Conservation (phyloP, 2,113 vertebrate species). For the Tiliqua scincoides region DNA sequence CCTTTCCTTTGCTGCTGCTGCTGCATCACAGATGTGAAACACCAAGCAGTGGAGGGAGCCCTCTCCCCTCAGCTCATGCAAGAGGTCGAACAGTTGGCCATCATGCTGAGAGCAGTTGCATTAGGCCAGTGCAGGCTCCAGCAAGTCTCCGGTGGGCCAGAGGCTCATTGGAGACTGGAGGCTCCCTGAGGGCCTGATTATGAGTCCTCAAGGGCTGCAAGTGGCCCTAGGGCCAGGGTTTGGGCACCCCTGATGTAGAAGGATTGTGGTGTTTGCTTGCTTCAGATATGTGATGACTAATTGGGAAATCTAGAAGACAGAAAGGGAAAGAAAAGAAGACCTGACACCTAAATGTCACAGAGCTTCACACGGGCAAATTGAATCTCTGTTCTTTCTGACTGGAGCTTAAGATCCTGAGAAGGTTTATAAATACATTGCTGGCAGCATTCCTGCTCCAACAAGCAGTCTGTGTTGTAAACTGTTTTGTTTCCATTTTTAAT, state of each 20-base stretch:
- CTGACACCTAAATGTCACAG: rapidly evolving
- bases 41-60: too few species aligned
- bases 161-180: too few species aligned
- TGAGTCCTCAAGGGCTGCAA: too few species aligned
- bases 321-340: not conserved
- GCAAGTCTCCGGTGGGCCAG: too few species aligned
- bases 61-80: too few species aligned
- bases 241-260: not conserved
- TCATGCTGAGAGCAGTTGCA: too few species aligned
- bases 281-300: slow-evolving; percentile 20
- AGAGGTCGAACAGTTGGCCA: too few species aligned
- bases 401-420: slow-evolving; percentile 19
- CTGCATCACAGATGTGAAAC: too few species aligned
- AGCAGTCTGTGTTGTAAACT: not conserved
- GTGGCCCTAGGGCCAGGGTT: too few species aligned
- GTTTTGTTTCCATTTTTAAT: slow-evolving; percentile 11
- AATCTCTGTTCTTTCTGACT: slow-evolving; percentile 25
- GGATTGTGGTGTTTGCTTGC: slow-evolving; percentile 4
- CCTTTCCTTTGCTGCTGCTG: too few species aligned
- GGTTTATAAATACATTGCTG: not conserved
- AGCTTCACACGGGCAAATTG: not conserved
- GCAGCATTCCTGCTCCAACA: not conserved
- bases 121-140: too few species aligned
- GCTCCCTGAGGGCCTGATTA: too few species aligned
- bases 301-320: not conserved